Evolutionary conservation across 1,140 invertebrate genomes (phyloP), one percentile per base, ranked within the genome.

Genomic region (Trachymyrmex septentrionalis): DNA sequence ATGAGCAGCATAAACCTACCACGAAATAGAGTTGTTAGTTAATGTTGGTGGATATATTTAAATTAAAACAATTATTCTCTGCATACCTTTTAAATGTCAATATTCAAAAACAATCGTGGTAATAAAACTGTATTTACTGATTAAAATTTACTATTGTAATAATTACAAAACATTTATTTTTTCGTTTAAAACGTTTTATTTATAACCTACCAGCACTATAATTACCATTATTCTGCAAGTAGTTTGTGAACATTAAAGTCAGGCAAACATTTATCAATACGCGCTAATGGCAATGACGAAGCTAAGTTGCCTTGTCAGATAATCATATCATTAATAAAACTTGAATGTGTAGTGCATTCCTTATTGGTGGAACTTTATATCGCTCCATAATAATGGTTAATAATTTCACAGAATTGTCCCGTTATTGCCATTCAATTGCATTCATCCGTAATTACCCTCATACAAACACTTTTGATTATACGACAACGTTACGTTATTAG

Each of bases 231-330:
- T 81, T 21, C n/a, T 30, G 19, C 48, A 21, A 81, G 16, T 44
- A 27, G n/a, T 67, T 69, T 67, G 55, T 55, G 59, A 77, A 77
- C 16, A 77, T 81, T 81, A 76, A 76, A 38, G 1, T 24, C 9
- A 24, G 14, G 16, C 19, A 21, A 30, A 61, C 10, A 57, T 69
- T 77, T 71, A 81, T 71, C 64, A 59, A n/a, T 55, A 64, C 19
- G 59, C 16, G 5, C 10, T 48, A 44, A 77, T 77, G 57, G 38
- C 55, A 16, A 77, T 77, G 34, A 64, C n/a, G 16, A 44, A 77
- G 38, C 34, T n/a, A 10, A 12, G 48, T 55, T 10, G 34, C 48
- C 38, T 80, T 67, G 44, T 80, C 63, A 44, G 44, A 67, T 59
- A 75, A 59, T 64, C 1, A 30, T 69, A 27, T 38, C 77, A 19